A percentile compares a stretch with the other conserved stretches of the same genome.
Conservation (phyloP, 1,140 invertebrate genomes). For the Lepidurus packardi region DNA sequence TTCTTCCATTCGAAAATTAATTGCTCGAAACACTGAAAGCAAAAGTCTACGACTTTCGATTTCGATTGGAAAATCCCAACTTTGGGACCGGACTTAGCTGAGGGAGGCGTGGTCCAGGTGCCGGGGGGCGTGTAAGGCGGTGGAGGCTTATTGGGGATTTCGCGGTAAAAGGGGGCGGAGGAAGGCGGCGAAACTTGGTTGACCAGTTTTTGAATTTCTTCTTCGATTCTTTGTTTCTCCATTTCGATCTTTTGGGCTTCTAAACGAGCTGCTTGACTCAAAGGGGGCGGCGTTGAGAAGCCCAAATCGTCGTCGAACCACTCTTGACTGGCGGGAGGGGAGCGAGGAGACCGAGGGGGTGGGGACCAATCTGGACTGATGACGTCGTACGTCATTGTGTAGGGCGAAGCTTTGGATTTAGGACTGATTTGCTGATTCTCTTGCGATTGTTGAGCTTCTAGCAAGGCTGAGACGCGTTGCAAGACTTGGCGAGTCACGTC, state of each 20-base stretch:
- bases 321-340: slow-evolving; percentile 33
- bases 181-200: slow-evolving; percentile 4
- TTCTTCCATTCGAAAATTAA: background rate
- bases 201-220: slow-evolving; percentile 32
- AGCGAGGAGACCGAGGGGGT: background rate
- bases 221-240: slow-evolving; percentile 31
- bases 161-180: slow-evolving; percentile 46
- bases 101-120: slow-evolving; percentile 40
- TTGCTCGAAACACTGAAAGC: background rate
- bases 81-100: slow-evolving; percentile 36
- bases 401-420: slow-evolving; percentile 15
- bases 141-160: slow-evolving; percentile 66
- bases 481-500: slow-evolving; percentile 26
- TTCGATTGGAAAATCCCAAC: slow-evolving; percentile 36
- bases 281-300: slow-evolving; percentile 34
- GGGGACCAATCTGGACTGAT: background rate
- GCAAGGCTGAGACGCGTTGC: background rate
- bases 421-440: slow-evolving; percentile 29
- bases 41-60: background rate
- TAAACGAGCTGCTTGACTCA: slow-evolving; percentile 20
- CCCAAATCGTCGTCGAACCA: slow-evolving; percentile 42
- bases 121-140: slow-evolving; percentile 61
- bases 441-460: slow-evolving; percentile 24
- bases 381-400: slow-evolving; percentile 21
- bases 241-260: slow-evolving; percentile 31